Conservation (phyloP, 2,113 vertebrate genomes). For the Martes martes region DNA sequence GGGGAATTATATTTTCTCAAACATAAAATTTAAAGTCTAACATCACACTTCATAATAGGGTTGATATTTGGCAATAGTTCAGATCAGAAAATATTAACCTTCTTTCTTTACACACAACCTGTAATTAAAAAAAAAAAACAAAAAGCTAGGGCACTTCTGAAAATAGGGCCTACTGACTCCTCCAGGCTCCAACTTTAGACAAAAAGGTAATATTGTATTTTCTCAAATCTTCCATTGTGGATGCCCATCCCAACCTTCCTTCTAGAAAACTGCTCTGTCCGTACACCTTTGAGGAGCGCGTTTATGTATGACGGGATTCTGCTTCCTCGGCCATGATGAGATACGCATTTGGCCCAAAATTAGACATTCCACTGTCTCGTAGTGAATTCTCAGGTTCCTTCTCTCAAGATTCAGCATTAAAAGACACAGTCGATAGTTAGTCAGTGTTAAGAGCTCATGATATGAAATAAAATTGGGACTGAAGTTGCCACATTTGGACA, state of each 20-base stretch:
- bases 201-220: neutral
- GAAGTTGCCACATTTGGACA: neutral
- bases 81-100: neutral
- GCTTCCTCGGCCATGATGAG: neutral
- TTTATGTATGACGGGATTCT: neutral
- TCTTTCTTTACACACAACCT: neutral
- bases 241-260: neutral
- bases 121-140: neutral
- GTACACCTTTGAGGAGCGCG: neutral
- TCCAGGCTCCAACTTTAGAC: neutral
- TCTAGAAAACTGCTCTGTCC: neutral
- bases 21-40: neutral
- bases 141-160: neutral
- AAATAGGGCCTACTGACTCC: neutral
- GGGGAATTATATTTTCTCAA: neutral
- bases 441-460: neutral
- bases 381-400: neutral
- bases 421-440: neutral
- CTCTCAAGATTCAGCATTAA: neutral
- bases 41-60: neutral
- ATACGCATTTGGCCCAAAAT: neutral
- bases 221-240: neutral
- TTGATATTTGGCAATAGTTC: neutral
- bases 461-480: neutral
- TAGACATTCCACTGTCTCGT: neutral